These are phyloP conservation scores for Gadopsis bispinosus DNA, from an alignment of 2,797 vertebrate genomes.

Conservation along the genomic window DNA sequence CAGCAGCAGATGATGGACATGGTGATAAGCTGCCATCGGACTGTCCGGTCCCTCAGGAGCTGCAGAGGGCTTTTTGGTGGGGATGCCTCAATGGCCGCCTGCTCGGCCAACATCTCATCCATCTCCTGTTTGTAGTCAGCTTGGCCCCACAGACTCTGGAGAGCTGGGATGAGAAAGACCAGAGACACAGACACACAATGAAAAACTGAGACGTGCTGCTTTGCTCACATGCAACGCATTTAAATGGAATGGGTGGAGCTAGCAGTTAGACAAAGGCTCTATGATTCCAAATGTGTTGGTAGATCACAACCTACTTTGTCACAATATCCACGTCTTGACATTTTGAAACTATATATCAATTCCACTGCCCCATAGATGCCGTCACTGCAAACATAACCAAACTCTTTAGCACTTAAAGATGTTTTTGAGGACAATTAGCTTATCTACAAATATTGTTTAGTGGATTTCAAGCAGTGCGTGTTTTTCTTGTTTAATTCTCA, in stretches of 20 bases:
- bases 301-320: neutral
- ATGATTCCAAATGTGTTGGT: neutral
- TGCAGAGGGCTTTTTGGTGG: constrained; percentile 75
- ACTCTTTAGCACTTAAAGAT: neutral
- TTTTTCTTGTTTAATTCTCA: neutral
- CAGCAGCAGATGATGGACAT: constrained; percentile 71
- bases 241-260: neutral
- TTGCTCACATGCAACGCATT: neutral
- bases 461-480: neutral
- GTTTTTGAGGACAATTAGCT: neutral
- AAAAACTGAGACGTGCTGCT: neutral
- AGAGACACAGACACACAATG: neutral
- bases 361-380: neutral
- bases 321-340: neutral
- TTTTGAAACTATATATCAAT: neutral
- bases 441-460: neutral
- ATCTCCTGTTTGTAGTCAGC: constrained; percentile 87
- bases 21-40: constrained; percentile 88
- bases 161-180: constrained; percentile 73
- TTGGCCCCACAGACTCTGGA: constrained; percentile 88
- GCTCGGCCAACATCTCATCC: constrained; percentile 87
- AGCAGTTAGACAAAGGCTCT: neutral
- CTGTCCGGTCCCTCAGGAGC: constrained; percentile 78
- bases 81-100: constrained; percentile 75
- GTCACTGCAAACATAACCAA: neutral